These are phyloP conservation scores for Gonocerus acuteangulatus DNA, from an alignment of 2,888 invertebrate species.

Conservation along the genomic window DNA sequence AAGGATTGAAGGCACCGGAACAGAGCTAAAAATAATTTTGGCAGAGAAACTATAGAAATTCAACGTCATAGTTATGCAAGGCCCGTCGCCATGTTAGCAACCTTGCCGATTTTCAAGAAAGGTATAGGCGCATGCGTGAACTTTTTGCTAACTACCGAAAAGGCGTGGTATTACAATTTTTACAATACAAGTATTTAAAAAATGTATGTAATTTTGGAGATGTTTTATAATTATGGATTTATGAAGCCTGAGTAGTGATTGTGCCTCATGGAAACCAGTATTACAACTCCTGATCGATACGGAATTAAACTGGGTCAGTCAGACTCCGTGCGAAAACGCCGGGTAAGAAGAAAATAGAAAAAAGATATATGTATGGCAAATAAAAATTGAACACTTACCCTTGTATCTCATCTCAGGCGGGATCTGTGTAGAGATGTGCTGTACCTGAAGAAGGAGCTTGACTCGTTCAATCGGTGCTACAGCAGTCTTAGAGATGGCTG, in stretches of 20 bases:
- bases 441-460: conserved; percentile 87
- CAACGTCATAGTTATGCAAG: conserved; percentile 13
- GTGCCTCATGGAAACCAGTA: no score
- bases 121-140: conserved; percentile 1
- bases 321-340: no score
- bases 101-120: conserved; percentile 21
- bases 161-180: conserved; percentile 8
- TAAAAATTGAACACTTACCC: no score
- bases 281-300: no score
- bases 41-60: not conserved
- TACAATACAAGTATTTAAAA: not conserved
- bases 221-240: no score
- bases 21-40: not conserved
- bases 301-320: no score
- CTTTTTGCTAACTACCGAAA: not conserved
- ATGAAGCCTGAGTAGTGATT: no score
- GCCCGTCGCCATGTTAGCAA: conserved; percentile 15
- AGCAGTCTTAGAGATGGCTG: conserved; percentile 87
- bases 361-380: no score
- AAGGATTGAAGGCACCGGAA: not conserved
- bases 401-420: conserved; percentile 80
- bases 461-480: conserved; percentile 94
- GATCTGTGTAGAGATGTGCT: conserved; percentile 87
- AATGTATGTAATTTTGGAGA: not conserved
- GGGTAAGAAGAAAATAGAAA: no score